Base-by-base conservation (phyloP, 2,113 vertebrate genomes). In the Takifugu bimaculatus region DNA sequence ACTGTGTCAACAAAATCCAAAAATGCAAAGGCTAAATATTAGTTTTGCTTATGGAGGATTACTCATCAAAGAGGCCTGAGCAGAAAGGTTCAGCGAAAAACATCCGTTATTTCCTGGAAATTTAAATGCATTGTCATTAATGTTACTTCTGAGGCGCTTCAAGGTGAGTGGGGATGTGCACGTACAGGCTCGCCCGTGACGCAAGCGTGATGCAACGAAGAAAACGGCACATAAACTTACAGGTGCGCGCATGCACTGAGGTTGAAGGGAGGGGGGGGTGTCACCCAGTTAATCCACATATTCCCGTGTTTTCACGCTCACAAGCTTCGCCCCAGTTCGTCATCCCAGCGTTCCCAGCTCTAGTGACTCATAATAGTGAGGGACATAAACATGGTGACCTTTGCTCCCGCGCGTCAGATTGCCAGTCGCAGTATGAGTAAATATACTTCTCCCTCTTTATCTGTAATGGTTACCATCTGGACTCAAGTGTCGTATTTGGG, bases 351-450 rank as follows among this genome's bases (percentile, higher is more conserved):
- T 51, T 78, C 71, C 70, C 51, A 26, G 58, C 67, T 70, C 57
- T 75, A 44, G 10, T 77, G 72, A 81, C 45, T 79, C 70, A 50
- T 65, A 67, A 74, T 81, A 55, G 70, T 28, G 32, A 66, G 54
- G 56, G 63, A 87, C 74, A 65, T 73, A 78, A 72, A 78, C 63
- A 72, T 60, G 35, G 58, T 81, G 79, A 83, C 65, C 78, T 70
- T 63, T 79, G 82, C 65, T 65, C 82, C 54, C 66, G 73, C 35
- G 43, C 54, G 68, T 71, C 53, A 54, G 47, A 62, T 4, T 47
- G 70, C 73, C 69, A 75, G 59, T 77, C 76, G 59, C 25, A 14
- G 50, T 5, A 51, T 51, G 51, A 58, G 49, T 64, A 70, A 82
- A 84, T 79, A 69, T 66, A 60, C 44, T 44, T 53, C 69, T 53